These are phyloP conservation scores for Eilema sororculum DNA, from an alignment of 2,888 invertebrate species.

Conservation along the genomic window DNA sequence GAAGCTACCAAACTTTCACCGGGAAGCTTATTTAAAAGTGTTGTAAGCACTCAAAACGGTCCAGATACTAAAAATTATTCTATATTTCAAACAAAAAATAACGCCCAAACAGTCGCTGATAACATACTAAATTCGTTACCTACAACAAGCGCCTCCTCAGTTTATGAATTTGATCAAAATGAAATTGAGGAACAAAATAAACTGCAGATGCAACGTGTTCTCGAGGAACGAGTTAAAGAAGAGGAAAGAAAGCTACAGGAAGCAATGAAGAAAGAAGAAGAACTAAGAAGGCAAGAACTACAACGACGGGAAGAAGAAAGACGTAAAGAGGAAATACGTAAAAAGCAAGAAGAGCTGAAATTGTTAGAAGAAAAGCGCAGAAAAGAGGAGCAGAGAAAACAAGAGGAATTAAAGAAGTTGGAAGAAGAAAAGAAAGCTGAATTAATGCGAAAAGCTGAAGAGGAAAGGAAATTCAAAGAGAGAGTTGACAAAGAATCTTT, in stretches of 20 bases:
- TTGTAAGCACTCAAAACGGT: slow-evolving; percentile 57
- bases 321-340: slow-evolving; percentile 46
- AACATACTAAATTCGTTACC: slow-evolving; percentile 68
- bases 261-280: slow-evolving; percentile 51
- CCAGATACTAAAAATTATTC: slow-evolving; percentile 63
- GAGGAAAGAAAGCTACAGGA: slow-evolving; percentile 59
- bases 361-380: slow-evolving; percentile 64
- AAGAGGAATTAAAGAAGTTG: slow-evolving; percentile 67
- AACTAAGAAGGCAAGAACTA: slow-evolving; percentile 53
- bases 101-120: slow-evolving; percentile 70
- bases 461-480: slow-evolving; percentile 68
- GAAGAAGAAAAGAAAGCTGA: slow-evolving; percentile 74
- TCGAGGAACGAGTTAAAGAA: slow-evolving; percentile 60
- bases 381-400: slow-evolving; percentile 67
- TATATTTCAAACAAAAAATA: slow-evolving; percentile 78
- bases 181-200: slow-evolving; percentile 53
- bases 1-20: slow-evolving; percentile 66
- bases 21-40: slow-evolving; percentile 76
- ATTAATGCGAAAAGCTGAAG: slow-evolving; percentile 69
- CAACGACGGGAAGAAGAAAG: slow-evolving; percentile 52
- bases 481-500: slow-evolving; percentile 73
- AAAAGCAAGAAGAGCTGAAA: slow-evolving; percentile 53
- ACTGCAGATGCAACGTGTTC: slow-evolving; percentile 44
- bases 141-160: slow-evolving; percentile 30
- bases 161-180: slow-evolving; percentile 73